Evolutionary conservation across 1,140 invertebrate genomes (phyloP).

Genomic region (Epicauta chinensis): DNA sequence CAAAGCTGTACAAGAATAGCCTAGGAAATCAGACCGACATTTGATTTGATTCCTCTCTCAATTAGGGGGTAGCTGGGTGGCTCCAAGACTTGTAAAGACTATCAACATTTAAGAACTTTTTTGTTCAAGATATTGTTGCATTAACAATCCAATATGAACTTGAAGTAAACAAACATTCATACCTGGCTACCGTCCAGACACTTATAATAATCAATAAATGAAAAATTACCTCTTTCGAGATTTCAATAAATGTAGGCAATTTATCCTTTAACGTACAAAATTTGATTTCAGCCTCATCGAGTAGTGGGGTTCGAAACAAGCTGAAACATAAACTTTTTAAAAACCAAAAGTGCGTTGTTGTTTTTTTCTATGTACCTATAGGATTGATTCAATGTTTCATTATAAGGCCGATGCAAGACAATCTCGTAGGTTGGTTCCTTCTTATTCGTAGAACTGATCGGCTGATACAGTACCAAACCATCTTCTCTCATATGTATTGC

Average conservation of each 20-base stretch:
- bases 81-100: no score
- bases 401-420: conserved; percentile 62
- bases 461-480: conserved; percentile 60
- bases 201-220: conserved; percentile 7
- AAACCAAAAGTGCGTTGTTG: background rate
- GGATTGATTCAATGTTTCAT: conserved; percentile 56
- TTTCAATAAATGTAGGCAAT: conserved; percentile 60
- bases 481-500: conserved; percentile 60
- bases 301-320: conserved; percentile 61
- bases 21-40: no score
- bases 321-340: conserved; percentile 50
- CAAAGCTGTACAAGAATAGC: no score
- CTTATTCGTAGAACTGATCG: conserved; percentile 45
- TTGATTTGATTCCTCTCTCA: no score
- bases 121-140: no score
- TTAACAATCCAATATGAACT: no score
- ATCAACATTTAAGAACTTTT: no score
- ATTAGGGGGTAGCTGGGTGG: no score
- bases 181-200: no score
- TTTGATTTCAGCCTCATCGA: conserved; percentile 56
- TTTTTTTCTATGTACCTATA: conserved; percentile 51
- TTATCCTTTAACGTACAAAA: conserved; percentile 69
- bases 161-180: no score
- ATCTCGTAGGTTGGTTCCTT: conserved; percentile 60
- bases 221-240: conserved; percentile 56